Evolutionary conservation across 2,797 vertebrate species (phyloP).

Genomic region (Pseudotriccus pelzelni): DNA sequence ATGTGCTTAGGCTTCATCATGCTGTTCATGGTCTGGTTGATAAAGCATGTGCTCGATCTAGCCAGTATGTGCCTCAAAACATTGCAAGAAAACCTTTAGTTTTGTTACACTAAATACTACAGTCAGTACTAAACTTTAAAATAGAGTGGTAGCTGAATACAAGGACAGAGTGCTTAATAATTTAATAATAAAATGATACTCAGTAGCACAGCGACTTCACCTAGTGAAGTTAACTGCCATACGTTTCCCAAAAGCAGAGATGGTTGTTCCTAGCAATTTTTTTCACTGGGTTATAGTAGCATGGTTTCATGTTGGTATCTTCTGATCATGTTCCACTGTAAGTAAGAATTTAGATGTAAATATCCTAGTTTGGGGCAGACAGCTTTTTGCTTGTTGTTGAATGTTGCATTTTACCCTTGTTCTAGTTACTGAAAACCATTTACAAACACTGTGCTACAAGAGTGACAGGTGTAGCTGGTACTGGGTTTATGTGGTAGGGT

Average conservation of each 20-base stretch:
- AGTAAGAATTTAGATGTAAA: neutral
- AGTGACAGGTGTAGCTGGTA: neutral
- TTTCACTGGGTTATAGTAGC: neutral
- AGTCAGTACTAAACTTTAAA: neutral
- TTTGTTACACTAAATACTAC: neutral
- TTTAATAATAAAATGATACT: neutral
- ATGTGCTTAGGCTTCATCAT: neutral
- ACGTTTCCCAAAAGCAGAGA: neutral
- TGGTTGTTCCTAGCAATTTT: neutral
- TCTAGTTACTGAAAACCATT: neutral
- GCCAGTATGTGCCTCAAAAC: neutral
- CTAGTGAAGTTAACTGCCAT: neutral
- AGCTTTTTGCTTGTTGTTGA: neutral
- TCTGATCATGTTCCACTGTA: neutral
- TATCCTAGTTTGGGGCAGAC: neutral
- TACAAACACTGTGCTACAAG: neutral
- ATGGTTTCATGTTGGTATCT: neutral
- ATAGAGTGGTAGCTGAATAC: neutral
- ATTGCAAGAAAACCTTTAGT: neutral
- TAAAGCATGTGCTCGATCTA: neutral
- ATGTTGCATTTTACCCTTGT: neutral
- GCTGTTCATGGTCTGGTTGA: neutral
- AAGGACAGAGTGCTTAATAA: neutral
- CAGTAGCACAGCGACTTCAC: neutral
- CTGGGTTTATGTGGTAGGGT: neutral